Base-by-base conservation (phyloP, 2,888 invertebrate species). In the Cheilosia vernalis region DNA sequence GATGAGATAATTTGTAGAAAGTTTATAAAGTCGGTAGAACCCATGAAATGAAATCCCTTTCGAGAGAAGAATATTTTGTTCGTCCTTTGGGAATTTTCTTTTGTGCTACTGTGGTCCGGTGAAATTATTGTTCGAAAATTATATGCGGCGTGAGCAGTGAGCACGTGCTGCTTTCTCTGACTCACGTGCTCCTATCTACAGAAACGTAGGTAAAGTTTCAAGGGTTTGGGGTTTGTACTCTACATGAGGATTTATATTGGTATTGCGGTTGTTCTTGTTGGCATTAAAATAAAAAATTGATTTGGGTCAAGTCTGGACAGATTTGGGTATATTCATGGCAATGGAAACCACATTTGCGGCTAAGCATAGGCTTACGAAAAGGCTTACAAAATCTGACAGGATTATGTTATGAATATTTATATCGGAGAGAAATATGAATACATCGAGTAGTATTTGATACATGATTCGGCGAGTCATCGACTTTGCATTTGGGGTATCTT, bases 281-380 rank as follows among this genome's bases (percentile, higher is more conserved):
- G 10, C 21, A n/a, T 55, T 9, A 9, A 53, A 19, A n/a, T n/a
- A 44, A 33, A 21, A 40, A 47, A 15, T 63, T 73, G 73, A 73
- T 64, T 47, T 55, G 73, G 73, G 73, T 73, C 73, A 44, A 55
- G 73, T 73, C 73, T 73, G 63, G 73, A 73, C 73, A 30, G 33
- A 63, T 17, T 63, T 33, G 33, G 19, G 10, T 53, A 63, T 63
- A 53, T 63, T 53, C 44, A 63, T 73, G 17, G 13, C 33, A 17
- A 53, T 61, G 53, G 10, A 63, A 63, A 44, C 63, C 53, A 61
- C 60, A 72, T 61, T 72, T 72, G 61, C 30, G 61, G 72, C 2
- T 17, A 24, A 2, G 24, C 24, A 40, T 40, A 17, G 61, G 21
- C 21, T 21, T 24, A 10, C 27, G 42, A 42, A 67, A 44, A 33